These are phyloP conservation scores for Drosophila flavopinicola DNA, from an alignment of 2,888 invertebrate genomes.

Conservation along the genomic window DNA sequence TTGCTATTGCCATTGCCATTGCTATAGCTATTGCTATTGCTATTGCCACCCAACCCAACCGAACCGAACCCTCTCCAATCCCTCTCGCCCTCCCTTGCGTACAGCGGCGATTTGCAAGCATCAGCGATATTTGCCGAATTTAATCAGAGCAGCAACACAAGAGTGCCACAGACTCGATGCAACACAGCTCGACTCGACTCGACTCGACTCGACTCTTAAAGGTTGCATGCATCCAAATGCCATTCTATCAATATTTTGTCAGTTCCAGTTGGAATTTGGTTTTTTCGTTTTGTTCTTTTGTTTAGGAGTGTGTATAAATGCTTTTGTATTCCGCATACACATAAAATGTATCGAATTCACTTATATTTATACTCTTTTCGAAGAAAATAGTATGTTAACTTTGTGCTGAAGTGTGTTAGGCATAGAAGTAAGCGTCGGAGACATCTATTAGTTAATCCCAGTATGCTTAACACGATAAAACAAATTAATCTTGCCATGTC, in stretches of 20 bases:
- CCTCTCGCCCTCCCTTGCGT: slow-evolving; percentile 43
- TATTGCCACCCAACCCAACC: background rate
- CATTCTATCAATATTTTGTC: slow-evolving; percentile 31
- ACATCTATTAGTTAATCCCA: too few species aligned
- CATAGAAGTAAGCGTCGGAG: too few species aligned
- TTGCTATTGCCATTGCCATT: too few species aligned
- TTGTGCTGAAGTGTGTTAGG: too few species aligned
- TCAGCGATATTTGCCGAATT: slow-evolving; percentile 79
- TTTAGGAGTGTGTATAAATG: slow-evolving; percentile 1
- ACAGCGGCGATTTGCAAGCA: slow-evolving; percentile 73
- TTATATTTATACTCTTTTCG: too few species aligned
- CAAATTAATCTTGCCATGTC: too few species aligned
- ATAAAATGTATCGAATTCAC: background rate
- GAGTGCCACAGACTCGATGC: slow-evolving; percentile 39
- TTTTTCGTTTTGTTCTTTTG: background rate
- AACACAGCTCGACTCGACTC: background rate
- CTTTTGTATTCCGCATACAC: slow-evolving; percentile 9
- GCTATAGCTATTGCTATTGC: too few species aligned
- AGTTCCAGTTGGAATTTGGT: background rate
- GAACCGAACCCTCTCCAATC: background rate
- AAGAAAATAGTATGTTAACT: too few species aligned
- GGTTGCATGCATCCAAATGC: slow-evolving; percentile 8
- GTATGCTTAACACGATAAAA: too few species aligned
- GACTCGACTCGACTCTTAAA: slow-evolving; percentile 23
- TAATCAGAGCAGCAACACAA: slow-evolving; percentile 65